Evolutionary conservation across 2,888 invertebrate genomes (phyloP), one percentile per base, ranked within the genome.

Genomic region (Parnassius smintheus): DNA sequence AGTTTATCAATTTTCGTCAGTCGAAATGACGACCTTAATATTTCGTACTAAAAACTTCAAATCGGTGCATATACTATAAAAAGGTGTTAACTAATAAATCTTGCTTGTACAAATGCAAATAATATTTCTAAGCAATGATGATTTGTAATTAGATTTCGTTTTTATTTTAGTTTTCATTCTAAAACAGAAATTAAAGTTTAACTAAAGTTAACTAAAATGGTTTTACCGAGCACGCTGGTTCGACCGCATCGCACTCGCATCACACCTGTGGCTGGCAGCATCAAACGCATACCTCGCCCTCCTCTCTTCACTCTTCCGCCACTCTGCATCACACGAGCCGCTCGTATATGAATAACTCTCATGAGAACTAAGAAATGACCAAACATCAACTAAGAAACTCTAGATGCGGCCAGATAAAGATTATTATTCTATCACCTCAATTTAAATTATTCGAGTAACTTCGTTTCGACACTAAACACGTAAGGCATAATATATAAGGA

Each of bases 241-340:
- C 59, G 72, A 73, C 68, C 75, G 75, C 76, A 74, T 73, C 76
- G 71, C 72, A 41, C 60, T 52, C 75, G 76, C 75, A 83, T 85
- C 85, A 86, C 90, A 90, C 90, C 89, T 89, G 88, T 86, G 86
- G 83, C 77, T 78, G 77, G 72, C 78, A 76, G 78, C 77, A 80
- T 86, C 86, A 85, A 86, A 86, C 76, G 76, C 73, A 72, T 83
- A 83, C 82, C 72, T 75, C 72, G 55, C 66, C 67, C 66, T 12
- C 61, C 64, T 49, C 61, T 41, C 51, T 65, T 50, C 70, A 71
- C 69, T 49, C 45, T 50, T 63, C 67, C 66, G 52, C 74, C 70
- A 69, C 68, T 62, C 63, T 65, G 74, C 80, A 82, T 84, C 84
- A 87, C 84, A 85, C 83, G 78, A 82, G 84, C 86, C 88, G 86